Conservation (phyloP, 2,888 invertebrate species). For the Cataglyphis rosenhaueri region DNA sequence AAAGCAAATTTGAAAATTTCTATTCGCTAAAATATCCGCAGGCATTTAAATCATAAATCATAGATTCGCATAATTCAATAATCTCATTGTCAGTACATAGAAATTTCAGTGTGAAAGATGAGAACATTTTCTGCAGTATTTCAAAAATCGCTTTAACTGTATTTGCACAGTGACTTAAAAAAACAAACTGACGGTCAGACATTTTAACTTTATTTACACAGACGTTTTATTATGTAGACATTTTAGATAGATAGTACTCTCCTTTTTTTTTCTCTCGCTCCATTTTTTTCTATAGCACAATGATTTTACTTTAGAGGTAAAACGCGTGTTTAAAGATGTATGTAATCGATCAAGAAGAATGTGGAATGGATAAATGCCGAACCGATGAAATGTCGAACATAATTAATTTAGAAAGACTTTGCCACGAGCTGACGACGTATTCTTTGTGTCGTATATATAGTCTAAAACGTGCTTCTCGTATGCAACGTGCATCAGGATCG, state of each 20-base stretch:
- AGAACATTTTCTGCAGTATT: not conserved
- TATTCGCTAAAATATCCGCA: not conserved
- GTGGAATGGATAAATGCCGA: not conserved
- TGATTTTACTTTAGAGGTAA: conserved; percentile 20
- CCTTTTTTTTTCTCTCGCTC: not conserved
- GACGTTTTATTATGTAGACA: not conserved
- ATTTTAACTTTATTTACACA: not conserved
- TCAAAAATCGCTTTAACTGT: not conserved
- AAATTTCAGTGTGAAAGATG: not conserved
- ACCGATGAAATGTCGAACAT: not conserved
- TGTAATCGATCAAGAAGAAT: conserved; percentile 8
- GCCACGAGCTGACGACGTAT: not conserved
- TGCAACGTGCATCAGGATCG: conserved; percentile 34
- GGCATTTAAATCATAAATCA: not conserved
- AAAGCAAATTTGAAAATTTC: not conserved
- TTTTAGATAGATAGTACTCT: conserved; percentile 4
- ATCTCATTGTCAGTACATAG: not conserved
- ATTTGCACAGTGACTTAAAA: not conserved
- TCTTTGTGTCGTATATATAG: conserved; percentile 28
- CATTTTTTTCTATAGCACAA: not conserved
- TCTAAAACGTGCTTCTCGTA: conserved; percentile 21
- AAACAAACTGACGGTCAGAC: not conserved
- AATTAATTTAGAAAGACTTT: conserved; percentile 42
- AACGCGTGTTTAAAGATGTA: not conserved
- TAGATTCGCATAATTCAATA: not conserved